phyloP scores from a whole-genome alignment of 2,797 vertebrate genomes.

The Okamejei kenojei region DNA sequence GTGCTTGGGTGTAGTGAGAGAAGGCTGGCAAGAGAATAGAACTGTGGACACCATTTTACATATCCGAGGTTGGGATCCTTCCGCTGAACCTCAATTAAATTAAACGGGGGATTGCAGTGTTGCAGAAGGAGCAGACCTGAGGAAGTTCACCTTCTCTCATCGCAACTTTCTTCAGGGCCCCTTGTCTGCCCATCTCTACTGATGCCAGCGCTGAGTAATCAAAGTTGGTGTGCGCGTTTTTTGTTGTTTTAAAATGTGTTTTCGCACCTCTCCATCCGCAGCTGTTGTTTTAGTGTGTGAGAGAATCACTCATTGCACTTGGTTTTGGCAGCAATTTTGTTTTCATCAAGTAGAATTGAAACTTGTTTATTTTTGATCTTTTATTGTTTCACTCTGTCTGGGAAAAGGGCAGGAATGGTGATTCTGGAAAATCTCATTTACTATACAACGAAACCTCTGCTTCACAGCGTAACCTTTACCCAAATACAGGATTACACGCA shows the following conservation, averaged over 20 bases:
- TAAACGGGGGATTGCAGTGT: neutral
- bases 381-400: neutral
- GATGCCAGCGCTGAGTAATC: neutral
- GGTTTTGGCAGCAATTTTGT: conserved; percentile 22
- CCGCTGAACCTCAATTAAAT: neutral
- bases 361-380: conserved; percentile 22
- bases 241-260: conserved; percentile 10
- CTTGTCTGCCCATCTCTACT: neutral
- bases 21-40: too few species aligned
- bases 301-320: conserved; percentile 7
- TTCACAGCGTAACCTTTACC: neutral
- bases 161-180: neutral
- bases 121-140: neutral
- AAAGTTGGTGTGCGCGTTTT: neutral
- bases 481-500: neutral
- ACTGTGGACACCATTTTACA: neutral
- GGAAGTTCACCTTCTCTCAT: neutral
- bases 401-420: neutral
- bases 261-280: neutral
- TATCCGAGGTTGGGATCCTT: neutral
- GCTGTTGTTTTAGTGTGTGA: conserved; percentile 20
- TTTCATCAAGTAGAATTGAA: conserved; percentile 8
- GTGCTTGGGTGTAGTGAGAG: too few species aligned
- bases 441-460: conserved; percentile 13
- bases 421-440: neutral